Base-by-base conservation (phyloP, 1,140 invertebrate genomes). In the Eurosta solidaginis region DNA sequence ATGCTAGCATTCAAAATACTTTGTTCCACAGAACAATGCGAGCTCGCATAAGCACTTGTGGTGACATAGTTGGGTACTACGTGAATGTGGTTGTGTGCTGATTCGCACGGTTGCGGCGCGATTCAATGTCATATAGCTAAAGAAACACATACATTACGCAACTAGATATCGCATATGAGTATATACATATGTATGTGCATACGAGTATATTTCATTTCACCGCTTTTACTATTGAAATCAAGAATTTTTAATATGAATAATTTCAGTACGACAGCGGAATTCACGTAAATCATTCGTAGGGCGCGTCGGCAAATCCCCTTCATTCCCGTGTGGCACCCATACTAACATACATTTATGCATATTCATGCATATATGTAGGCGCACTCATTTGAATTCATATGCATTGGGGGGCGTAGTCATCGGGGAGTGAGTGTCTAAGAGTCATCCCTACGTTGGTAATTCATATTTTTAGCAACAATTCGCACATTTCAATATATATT, bases 201-300 rank as follows among this genome's bases (percentile, higher is more conserved):
- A 52, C 25, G 25, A 22, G 0, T 52, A 25, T 52, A 40, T 68
- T 20, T 42, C 14, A 68, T 68, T 40, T 68, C 59, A 68, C n/a
- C 33, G 59, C 59, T 68, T 68, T n/a, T 68, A 33, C 59, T 20
- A 68, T 68, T 68, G 59, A 68, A 68, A 68, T 68, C 59, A 68
- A 68, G 59, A 68, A 68, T 68, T 68, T 68, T 68, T 68, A 68
- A 68, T 68, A 68, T 68, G 59, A 68, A 68, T 68, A 68, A 68
- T 68, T 68, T 68, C 59, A 68, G 33, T 36, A 40, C 33, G 59
- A 68, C 59, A 68, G 33, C 59, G 59, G 59, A 68, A 68, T 68
- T 68, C 59, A 68, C 59, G 59, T 68, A 68, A 68, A 68, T 68
- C 59, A 68, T 68, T 68, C 33, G 59, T 68, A 68, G 59, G 59